A percentile compares a stretch with the other conserved stretches of the same genome.
phyloP scores from a whole-genome alignment of 2,888 invertebrate genomes.

The Clusia tigrina region DNA sequence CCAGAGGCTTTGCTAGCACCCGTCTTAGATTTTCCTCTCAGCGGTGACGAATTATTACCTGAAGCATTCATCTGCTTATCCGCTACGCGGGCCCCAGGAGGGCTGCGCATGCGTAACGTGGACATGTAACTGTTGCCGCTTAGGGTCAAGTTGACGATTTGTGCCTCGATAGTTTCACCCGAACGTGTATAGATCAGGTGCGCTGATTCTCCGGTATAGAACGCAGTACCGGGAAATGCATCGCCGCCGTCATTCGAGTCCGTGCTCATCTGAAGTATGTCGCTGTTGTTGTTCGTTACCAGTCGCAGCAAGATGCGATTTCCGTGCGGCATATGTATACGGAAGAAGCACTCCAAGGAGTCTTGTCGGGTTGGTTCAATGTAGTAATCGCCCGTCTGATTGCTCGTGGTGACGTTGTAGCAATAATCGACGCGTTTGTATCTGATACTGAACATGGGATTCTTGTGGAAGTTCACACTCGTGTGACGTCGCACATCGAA shows the following conservation, averaged over 20 bases:
- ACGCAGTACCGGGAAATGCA: neutral
- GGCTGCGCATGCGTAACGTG: constrained; percentile 13
- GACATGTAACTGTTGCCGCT: constrained; percentile 32
- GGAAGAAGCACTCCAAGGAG: constrained; percentile 73
- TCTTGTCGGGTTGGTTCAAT: constrained; percentile 67
- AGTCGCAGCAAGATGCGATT: constrained; percentile 71
- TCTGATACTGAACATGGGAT: constrained; percentile 73
- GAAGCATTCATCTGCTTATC: neutral
- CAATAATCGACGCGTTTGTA: constrained; percentile 77
- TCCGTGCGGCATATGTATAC: constrained; percentile 76
- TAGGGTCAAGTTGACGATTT: constrained; percentile 45
- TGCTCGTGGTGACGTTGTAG: constrained; percentile 73
- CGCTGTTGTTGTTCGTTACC: constrained; percentile 59
- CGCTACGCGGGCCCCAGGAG: neutral
- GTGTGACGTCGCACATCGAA: constrained; percentile 67
- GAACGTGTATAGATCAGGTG: constrained; percentile 39
- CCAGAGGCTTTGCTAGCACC: neutral
- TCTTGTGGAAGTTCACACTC: constrained; percentile 69
- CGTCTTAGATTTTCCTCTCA: no score
- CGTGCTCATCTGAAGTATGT: constrained; percentile 35
- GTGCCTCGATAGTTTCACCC: constrained; percentile 43
- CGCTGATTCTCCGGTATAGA: constrained; percentile 5
- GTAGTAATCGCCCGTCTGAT: constrained; percentile 73
- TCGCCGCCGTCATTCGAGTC: constrained; percentile 19
- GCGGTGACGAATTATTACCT: neutral